phyloP scores from a whole-genome alignment of 1,140 invertebrate genomes.

The Zaprionus ornatus region DNA sequence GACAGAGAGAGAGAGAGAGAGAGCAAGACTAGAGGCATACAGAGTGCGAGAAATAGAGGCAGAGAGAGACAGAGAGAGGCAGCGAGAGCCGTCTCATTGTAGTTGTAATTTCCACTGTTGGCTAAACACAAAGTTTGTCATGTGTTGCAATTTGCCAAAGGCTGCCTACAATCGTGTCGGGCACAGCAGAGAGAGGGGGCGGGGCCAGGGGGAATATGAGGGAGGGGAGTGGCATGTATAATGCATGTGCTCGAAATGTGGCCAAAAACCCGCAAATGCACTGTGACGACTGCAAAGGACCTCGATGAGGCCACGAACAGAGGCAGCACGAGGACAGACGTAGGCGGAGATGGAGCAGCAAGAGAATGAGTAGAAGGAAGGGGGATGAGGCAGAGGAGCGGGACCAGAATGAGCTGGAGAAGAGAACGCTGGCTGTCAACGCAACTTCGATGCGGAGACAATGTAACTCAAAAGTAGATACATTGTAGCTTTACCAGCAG shows the following conservation, averaged over 20 bases:
- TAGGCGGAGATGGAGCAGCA: not conserved
- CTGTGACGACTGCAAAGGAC: constrained; percentile 40
- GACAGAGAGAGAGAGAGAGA: not conserved
- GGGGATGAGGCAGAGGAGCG: too few species aligned
- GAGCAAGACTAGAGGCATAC: not conserved
- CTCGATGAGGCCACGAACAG: not conserved
- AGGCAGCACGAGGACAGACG: not conserved
- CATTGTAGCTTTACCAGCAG: constrained; percentile 54
- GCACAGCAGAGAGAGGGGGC: not conserved
- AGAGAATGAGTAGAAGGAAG: not conserved
- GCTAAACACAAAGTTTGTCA: constrained; percentile 73
- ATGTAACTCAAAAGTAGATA: constrained; percentile 77
- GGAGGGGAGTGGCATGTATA: constrained; percentile 51
- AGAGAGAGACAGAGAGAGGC: not conserved
- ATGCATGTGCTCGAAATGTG: constrained; percentile 62
- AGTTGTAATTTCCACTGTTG: constrained; percentile 67
- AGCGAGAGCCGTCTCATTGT: not conserved
- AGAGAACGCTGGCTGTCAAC: constrained; percentile 68
- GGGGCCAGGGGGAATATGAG: too few species aligned
- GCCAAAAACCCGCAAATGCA: constrained; percentile 59
- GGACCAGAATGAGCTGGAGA: constrained; percentile 7
- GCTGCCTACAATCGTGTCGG: constrained; percentile 25
- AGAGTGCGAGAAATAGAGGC: not conserved
- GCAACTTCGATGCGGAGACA: constrained; percentile 74
- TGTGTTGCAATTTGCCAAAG: constrained; percentile 55